Conservation (phyloP, 2,888 invertebrate species). For the Drosophila lacicola region DNA sequence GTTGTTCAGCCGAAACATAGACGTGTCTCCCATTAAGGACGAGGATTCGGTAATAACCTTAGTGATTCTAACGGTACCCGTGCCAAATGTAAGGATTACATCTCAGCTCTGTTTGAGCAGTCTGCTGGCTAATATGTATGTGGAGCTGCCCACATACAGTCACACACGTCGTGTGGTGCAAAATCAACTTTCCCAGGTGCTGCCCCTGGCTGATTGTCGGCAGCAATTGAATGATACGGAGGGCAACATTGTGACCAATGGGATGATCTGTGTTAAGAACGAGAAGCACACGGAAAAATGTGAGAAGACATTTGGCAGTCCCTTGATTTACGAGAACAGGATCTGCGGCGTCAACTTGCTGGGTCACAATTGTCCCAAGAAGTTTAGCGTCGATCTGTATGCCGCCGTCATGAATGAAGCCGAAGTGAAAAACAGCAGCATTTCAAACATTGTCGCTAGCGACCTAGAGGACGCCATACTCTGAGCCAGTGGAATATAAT, state of each 20-base stretch:
- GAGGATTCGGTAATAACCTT: background rate
- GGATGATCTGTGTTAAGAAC: slow-evolving; percentile 43
- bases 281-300: slow-evolving; percentile 5
- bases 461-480: slow-evolving; percentile 13
- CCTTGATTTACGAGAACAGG: slow-evolving; percentile 32
- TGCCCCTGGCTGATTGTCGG: slow-evolving; percentile 23
- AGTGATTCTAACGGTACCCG: slow-evolving; percentile 2
- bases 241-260: background rate
- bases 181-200: background rate
- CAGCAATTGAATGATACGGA: background rate
- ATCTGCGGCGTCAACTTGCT: slow-evolving; percentile 57
- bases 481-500: background rate
- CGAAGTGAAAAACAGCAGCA: background rate
- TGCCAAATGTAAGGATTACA: background rate
- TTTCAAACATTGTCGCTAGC: background rate
- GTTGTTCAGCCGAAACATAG: background rate
- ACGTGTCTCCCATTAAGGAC: rapidly evolving
- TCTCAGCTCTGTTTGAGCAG: slow-evolving; percentile 6
- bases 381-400: slow-evolving; percentile 31
- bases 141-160: slow-evolving; percentile 33
- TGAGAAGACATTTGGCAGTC: slow-evolving; percentile 32
- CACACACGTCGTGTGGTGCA: slow-evolving; percentile 7
- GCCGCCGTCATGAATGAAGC: slow-evolving; percentile 11
- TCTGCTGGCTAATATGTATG: background rate
- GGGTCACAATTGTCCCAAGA: slow-evolving; percentile 50